Conservation (phyloP, 2,113 vertebrate species). For the Python bivittatus region DNA sequence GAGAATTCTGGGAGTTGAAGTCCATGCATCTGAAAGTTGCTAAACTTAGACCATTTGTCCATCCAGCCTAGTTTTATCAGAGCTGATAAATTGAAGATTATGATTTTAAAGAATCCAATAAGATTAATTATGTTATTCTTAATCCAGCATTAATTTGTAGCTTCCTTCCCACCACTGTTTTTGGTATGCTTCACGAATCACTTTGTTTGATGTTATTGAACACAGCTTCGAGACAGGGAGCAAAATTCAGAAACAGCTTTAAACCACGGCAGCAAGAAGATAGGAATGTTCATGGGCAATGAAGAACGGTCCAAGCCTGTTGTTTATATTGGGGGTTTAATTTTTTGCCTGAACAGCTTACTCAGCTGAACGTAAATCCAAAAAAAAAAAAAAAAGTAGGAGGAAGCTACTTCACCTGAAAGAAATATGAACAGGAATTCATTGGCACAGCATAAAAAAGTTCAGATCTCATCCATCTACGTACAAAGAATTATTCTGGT, state of each 20-base stretch:
- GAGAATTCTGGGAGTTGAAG: not conserved
- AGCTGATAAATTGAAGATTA: not conserved
- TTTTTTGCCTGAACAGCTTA: constrained; percentile 59
- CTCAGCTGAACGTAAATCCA: constrained; percentile 61
- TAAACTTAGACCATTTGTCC: not conserved
- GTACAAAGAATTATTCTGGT: constrained; percentile 45
- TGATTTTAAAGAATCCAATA: not conserved
- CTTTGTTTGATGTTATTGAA: not conserved
- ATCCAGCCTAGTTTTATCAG: not conserved
- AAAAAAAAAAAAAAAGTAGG: not conserved
- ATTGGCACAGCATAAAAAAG: constrained; percentile 35
- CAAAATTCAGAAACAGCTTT: constrained; percentile 55
- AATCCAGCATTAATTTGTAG: not conserved
- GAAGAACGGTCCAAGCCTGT: constrained; percentile 49
- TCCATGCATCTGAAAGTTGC: not conserved
- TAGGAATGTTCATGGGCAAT: constrained; percentile 48
- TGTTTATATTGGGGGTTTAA: constrained; percentile 59
- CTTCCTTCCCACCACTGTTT: not conserved
- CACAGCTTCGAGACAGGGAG: constrained; percentile 28
- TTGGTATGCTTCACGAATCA: not conserved
- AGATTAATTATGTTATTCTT: not conserved
- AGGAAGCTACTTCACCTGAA: constrained; percentile 35
- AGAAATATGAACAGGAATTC: constrained; percentile 59
- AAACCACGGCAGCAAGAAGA: constrained; percentile 27
- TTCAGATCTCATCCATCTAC: constrained; percentile 43